Base-by-base conservation (phyloP, 2,113 vertebrate genomes). In the Hippoglossus stenolepis region DNA sequence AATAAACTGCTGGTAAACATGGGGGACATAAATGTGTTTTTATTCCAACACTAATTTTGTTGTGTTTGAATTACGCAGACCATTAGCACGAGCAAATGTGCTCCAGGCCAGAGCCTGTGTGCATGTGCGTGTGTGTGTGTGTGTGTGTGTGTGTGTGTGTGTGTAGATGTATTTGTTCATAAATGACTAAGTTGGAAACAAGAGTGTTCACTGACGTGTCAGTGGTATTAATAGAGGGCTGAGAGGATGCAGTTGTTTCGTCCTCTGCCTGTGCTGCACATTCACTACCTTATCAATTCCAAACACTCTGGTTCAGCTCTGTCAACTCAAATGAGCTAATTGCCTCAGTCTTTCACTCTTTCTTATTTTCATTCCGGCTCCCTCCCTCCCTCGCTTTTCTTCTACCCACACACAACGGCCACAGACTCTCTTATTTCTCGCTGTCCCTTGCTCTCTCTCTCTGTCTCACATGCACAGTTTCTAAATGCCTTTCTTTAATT, bases 251-350 rank as follows among this genome's bases (percentile, higher is more conserved):
- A 75, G 82, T 83, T 84, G 68, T 85, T 83, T 87, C 9, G 45
- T 49, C 70, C 71, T 82, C 82, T 85, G 85, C 67, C n/a, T 79
- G 73, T 77, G 73, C 83, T 60, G 84, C 77, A 80, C 75, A 83
- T 79, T 82, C 58, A 47, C 65, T 35, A 58, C 80, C 87, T 92
- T 91, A 90, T 92, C 91, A 86, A 87, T 88, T 83, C 81, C 76
- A 79, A 90, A 92, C 90, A 91, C 80, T 89, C 83, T 67, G 81
- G 77, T 80, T 85, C 64, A 21, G 82, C 79, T 82, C 84, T 83
- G 89, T 89, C 86, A 90, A 89, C 87, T 86, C 70, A 83, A 89
- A 90, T 73, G 81, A 85, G 86, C 84, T 90, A 91, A 91, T 88
- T 93, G 86, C 85, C 76, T 85, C 82, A 76, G 86, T 86, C 76